Percentiles rank a stretch among this genome's conserved stretches.
Evolutionary conservation across 2,797 vertebrate genomes (phyloP).

Genomic region (Melanogrammus aeglefinus): DNA sequence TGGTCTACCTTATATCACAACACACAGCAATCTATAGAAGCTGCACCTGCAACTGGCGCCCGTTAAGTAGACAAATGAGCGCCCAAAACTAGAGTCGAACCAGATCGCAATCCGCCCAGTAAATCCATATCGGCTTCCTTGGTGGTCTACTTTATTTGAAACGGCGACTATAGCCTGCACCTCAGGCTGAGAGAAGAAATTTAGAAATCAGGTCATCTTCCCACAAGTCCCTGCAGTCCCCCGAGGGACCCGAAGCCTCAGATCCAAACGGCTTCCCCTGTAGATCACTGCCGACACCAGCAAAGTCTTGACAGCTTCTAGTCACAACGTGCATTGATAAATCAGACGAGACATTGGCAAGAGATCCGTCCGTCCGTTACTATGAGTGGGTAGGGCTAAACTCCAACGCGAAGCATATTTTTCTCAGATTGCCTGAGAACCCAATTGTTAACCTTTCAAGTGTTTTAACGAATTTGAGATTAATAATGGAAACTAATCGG

Average conservation of each 20-base stretch:
- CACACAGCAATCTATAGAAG: too few relatives aligned
- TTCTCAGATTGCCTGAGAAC: slow-evolving; percentile 45
- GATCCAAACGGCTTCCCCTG: slow-evolving; percentile 62
- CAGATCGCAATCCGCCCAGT: slow-evolving; percentile 22
- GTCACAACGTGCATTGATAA: neutral
- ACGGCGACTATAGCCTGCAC: slow-evolving; percentile 49
- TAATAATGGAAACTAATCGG: slow-evolving; percentile 67
- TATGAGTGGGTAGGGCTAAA: slow-evolving; percentile 30
- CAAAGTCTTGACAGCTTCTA: slow-evolving; percentile 31
- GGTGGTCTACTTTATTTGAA: slow-evolving; percentile 42
- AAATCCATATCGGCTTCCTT: slow-evolving; percentile 34
- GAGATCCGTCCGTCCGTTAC: neutral
- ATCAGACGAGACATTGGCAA: neutral
- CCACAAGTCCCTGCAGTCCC: slow-evolving; percentile 71
- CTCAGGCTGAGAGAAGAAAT: slow-evolving; percentile 63
- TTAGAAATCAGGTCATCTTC: slow-evolving; percentile 77
- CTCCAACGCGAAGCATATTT: slow-evolving; percentile 32
- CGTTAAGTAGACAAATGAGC: slow-evolving; percentile 29
- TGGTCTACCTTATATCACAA: too few relatives aligned
- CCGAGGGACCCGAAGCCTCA: slow-evolving; percentile 51
- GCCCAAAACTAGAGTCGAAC: slow-evolving; percentile 29
- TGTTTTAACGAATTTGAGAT: slow-evolving; percentile 49
- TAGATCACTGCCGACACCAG: slow-evolving; percentile 35
- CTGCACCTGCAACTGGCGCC: too few relatives aligned
- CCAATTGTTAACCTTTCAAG: slow-evolving; percentile 48